Evolutionary conservation across 2,888 invertebrate species (phyloP).

Genomic region (Drosophila eohydei): DNA sequence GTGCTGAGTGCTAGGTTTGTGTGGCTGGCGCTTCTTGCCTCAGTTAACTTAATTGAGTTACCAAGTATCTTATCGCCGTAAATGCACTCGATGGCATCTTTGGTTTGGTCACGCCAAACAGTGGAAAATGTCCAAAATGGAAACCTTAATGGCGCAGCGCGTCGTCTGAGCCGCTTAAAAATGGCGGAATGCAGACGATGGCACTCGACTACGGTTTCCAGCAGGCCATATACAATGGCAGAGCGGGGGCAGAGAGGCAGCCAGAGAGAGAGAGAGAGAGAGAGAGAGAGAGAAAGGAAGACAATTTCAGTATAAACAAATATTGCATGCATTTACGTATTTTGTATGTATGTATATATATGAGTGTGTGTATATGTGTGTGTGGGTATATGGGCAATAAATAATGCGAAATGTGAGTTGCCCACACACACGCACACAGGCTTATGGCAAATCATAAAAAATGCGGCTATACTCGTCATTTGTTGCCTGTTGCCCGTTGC

Average conservation of each 20-base stretch:
- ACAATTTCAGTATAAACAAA: conserved; percentile 33
- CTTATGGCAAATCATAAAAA: conserved; percentile 67
- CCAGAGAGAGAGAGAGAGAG: neutral
- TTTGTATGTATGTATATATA: neutral
- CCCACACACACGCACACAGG: conserved; percentile 11
- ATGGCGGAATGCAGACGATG: conserved; percentile 36
- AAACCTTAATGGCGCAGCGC: conserved; percentile 55
- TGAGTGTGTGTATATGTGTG: neutral
- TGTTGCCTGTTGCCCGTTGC: conserved; percentile 61
- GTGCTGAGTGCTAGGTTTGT: neutral
- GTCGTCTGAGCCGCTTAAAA: conserved; percentile 45
- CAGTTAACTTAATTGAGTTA: conserved; percentile 70
- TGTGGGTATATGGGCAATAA: conserved; percentile 34
- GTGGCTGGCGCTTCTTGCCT: conserved; percentile 6
- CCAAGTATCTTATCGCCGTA: conserved; percentile 71
- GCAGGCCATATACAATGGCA: conserved; percentile 2
- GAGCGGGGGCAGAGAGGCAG: neutral
- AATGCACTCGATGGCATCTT: conserved; percentile 61
- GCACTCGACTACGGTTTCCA: conserved; percentile 24
- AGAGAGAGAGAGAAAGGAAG: neutral
- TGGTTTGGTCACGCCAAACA: conserved; percentile 17
- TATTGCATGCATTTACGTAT: conserved; percentile 40
- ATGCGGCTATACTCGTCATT: conserved; percentile 38
- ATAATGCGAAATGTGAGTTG: conserved; percentile 41
- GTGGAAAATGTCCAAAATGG: conserved; percentile 19